Percentiles rank a stretch among this genome's conserved stretches.
phyloP scores from a whole-genome alignment of 64 coral and sea anemone genomes.

The Montipora efflorescens region DNA sequence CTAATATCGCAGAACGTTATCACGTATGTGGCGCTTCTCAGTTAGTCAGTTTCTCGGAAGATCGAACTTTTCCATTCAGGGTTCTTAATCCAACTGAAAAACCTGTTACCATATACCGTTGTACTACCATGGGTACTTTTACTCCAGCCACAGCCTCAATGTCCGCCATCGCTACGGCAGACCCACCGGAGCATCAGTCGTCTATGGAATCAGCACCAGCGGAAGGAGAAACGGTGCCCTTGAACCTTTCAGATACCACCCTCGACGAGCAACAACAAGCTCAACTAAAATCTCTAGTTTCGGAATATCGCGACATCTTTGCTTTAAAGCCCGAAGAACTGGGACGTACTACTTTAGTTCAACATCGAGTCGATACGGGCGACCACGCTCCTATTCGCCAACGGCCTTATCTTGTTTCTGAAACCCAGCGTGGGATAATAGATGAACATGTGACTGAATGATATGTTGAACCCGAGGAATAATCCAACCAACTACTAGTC shows the following conservation, averaged over 20 bases:
- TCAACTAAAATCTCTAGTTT: neutral
- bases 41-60: neutral
- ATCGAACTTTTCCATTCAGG: slow-evolving; percentile 17
- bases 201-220: too few relatives aligned
- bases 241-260: neutral
- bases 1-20: neutral
- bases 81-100: slow-evolving; percentile 47
- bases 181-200: neutral
- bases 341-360: slow-evolving; percentile 14
- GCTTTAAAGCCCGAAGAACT: neutral
- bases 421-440: neutral
- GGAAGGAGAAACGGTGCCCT: neutral
- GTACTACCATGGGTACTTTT: slow-evolving; percentile 29
- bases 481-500: too few relatives aligned
- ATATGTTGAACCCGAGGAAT: too few relatives aligned
- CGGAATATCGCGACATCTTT: slow-evolving; percentile 35
- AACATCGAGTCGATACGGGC: slow-evolving; percentile 7
- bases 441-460: slow-evolving; percentile 24
- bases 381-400: slow-evolving; percentile 11
- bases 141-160: neutral
- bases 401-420: slow-evolving; percentile 21
- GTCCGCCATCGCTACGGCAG: neutral
- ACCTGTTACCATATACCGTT: slow-evolving; percentile 41
- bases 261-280: neutral
- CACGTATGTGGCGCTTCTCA: slow-evolving; percentile 26